These are phyloP conservation scores for Cyprinodon variegatus DNA, from an alignment of 2,113 vertebrate species.

Conservation along the genomic window DNA sequence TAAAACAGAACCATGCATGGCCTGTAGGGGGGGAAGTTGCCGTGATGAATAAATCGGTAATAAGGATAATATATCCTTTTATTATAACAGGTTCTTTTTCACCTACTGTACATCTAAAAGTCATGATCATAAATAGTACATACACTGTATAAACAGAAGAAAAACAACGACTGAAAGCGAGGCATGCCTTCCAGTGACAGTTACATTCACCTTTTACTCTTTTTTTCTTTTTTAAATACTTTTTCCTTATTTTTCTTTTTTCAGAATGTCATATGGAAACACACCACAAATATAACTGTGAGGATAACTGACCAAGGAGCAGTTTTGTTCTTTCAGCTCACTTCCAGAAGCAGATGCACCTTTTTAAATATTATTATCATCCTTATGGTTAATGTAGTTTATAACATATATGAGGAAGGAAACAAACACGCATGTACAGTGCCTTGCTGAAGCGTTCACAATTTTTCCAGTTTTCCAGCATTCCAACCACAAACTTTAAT, in stretches of 20 bases:
- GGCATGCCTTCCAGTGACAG: conserved; percentile 82
- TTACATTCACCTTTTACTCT: conserved; percentile 79
- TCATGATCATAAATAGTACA: conserved; percentile 86
- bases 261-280: conserved; percentile 29
- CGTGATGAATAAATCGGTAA: conserved; percentile 72
- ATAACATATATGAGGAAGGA: background rate
- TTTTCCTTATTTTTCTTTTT: conserved; percentile 33
- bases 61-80: conserved; percentile 87
- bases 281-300: conserved; percentile 49
- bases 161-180: conserved; percentile 68
- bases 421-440: background rate
- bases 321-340: conserved; percentile 37
- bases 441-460: background rate
- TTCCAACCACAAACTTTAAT: background rate
- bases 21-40: conserved; percentile 51
- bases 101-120: conserved; percentile 82
- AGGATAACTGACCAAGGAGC: conserved; percentile 41
- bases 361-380: background rate
- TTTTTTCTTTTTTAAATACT: conserved; percentile 17
- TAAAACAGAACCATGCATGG: conserved; percentile 41
- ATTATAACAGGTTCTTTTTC: conserved; percentile 83
- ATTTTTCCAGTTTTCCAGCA: too few species aligned
- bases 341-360: conserved; percentile 6
- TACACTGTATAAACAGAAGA: conserved; percentile 80
- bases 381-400: conserved; percentile 5